Evolutionary conservation across 2,797 vertebrate species (phyloP), one percentile per base, ranked within the genome.

Genomic region (Octomys mimax): DNA sequence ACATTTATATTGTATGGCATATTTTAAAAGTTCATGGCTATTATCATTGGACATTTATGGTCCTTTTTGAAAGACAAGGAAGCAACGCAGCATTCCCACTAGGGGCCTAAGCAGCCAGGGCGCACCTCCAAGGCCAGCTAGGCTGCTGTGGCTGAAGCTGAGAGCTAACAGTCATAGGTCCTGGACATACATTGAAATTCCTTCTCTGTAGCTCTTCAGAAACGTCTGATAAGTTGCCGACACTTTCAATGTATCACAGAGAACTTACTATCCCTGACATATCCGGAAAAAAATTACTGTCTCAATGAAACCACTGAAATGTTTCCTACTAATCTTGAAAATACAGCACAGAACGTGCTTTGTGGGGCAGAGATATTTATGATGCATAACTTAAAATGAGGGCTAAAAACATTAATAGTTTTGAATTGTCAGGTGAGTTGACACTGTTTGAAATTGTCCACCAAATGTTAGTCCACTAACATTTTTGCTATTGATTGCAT

Each of bases 11-110:
- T 52, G 73, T n/a, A 68, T 33, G 68, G 57, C 16, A 33, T 83
- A 84, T 80, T 88, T 91, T 84, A n/a, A 90, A 92, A 68, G n/a
- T 96, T 78, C 78, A 79, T 36, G 28, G 86, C 21, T 64, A 42
- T 82, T 87, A 59, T 14, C n/a, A 59, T 6, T 26, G 49, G 52
- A 33, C 71, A 28, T 61, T 49, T 57, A 12, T 5, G 31, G 71
- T 31, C 57, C 59, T 94, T 79, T 87, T 24, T 80, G 54, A 93
- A 89, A 92, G 75, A 13, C 87, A 39, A 49, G 82, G 22, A 78
- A 73, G 54, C 19, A 82, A 68, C 46, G 59, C 21, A 2, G 16
- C 0, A 0, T 73, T 59, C 66, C 57, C 8, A 46, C 24, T 21
- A 36, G 54, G 52, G 70, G 8, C 22, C 19, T 39, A 21, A 6